Conservation (phyloP, 35 echinoderm and acorn worm genomes). For the Eucidaris tribuloides region DNA sequence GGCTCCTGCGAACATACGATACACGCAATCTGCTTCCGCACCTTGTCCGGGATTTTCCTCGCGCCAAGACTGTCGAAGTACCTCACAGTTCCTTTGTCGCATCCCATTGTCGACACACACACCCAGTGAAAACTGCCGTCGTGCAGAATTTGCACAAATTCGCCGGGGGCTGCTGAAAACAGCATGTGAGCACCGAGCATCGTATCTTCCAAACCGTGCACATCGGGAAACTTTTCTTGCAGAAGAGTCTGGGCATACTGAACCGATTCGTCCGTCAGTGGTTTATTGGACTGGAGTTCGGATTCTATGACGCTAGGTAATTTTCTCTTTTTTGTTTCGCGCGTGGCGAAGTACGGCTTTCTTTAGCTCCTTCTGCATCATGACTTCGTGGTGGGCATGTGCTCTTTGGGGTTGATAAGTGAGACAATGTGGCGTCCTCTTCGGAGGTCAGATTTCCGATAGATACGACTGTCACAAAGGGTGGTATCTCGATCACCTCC, state of each 20-base stretch:
- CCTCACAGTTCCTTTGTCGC: not conserved
- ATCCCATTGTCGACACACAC: not conserved
- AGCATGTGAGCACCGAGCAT: not conserved
- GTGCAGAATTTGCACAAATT: constrained; percentile 3
- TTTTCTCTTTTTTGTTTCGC: not conserved
- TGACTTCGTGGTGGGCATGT: no score
- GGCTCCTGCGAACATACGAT: not conserved
- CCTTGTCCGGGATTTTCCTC: not conserved
- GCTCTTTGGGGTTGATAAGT: no score
- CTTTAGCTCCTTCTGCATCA: no score
- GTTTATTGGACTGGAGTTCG: not conserved
- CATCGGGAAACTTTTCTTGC: not conserved
- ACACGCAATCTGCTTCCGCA: constrained; percentile 13
- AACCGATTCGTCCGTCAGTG: not conserved
- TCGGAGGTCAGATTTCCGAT: no score
- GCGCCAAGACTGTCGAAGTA: constrained; percentile 2
- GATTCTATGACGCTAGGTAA: not conserved
- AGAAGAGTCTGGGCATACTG: not conserved
- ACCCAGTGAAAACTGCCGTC: constrained; percentile 23
- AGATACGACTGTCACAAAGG: no score
- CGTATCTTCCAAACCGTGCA: constrained; percentile 3
- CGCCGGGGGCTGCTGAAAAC: constrained; percentile 2
- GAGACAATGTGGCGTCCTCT: no score
- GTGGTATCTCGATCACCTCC: no score
- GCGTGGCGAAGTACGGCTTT: no score